Conservation (phyloP, 1,140 invertebrate species). For the Diabrotica undecimpunctata region DNA sequence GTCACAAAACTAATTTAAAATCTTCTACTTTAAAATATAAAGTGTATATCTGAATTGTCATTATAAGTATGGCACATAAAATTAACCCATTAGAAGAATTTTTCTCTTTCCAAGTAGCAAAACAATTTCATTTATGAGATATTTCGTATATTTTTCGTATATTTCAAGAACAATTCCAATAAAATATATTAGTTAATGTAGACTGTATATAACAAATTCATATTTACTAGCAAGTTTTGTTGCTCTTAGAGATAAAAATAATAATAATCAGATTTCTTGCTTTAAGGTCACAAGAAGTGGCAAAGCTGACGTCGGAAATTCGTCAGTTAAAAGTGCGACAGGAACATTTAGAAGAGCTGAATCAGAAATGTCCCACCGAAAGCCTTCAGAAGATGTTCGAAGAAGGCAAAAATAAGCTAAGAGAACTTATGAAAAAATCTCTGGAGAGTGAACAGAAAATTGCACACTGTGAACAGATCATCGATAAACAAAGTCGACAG, state of each 20-base stretch:
- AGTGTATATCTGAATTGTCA: no score
- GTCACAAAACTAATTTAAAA: no score
- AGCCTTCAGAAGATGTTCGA: constrained; percentile 31
- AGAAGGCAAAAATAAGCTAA: constrained; percentile 28
- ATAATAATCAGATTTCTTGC: constrained; percentile 16
- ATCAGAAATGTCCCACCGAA: constrained; percentile 32
- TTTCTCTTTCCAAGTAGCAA: no score
- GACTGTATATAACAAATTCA: no score
- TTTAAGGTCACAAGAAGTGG: constrained; percentile 30
- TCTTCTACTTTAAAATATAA: no score
- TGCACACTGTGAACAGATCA: constrained; percentile 32
- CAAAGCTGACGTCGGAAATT: constrained; percentile 28
- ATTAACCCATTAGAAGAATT: no score
- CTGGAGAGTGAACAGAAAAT: constrained; percentile 39
- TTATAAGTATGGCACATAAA: no score
- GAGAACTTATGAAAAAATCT: constrained; percentile 36
- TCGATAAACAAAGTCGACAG: constrained; percentile 35
- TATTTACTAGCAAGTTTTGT: no score
- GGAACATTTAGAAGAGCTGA: constrained; percentile 35
- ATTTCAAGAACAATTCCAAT: no score
- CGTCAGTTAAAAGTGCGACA: constrained; percentile 33
- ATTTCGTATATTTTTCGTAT: no score
- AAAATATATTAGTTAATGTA: no score
- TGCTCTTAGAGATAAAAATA: background rate
- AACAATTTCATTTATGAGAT: no score